phyloP scores from a whole-genome alignment of 1,140 invertebrate species.

The Cydia pomonella region DNA sequence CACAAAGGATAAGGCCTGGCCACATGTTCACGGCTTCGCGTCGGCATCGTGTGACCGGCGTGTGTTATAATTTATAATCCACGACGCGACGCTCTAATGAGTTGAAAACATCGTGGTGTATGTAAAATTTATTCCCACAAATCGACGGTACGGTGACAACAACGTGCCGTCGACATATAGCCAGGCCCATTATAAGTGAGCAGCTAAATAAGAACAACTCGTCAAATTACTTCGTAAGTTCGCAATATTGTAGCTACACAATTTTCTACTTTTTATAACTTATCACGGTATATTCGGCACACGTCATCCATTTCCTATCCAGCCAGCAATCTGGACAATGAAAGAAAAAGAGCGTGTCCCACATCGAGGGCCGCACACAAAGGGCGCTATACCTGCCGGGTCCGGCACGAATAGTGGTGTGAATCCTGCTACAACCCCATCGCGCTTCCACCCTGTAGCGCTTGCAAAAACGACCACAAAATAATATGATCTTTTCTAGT shows the following conservation, averaged over 20 bases:
- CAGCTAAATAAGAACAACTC: neutral
- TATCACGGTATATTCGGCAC: conserved; percentile 51
- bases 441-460: conserved; percentile 39
- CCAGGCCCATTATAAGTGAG: too few species aligned
- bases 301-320: conserved; percentile 67
- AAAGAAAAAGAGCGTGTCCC: conserved; percentile 51
- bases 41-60: too few species aligned
- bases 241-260: neutral
- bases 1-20: neutral
- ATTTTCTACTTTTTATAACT: conserved; percentile 39
- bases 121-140: too few species aligned
- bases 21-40: too few species aligned
- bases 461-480: conserved; percentile 40
- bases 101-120: too few species aligned
- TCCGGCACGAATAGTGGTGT: conserved; percentile 54
- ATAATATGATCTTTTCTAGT: neutral
- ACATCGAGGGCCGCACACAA: conserved; percentile 49
- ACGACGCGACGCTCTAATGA: too few species aligned
- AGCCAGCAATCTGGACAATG: conserved; percentile 61
- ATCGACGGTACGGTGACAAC: too few species aligned
- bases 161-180: too few species aligned
- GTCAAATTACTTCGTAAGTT: neutral
- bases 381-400: conserved; percentile 43
- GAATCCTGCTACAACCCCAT: conserved; percentile 34
- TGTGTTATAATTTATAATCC: too few species aligned